A percentile compares a stretch with the other conserved stretches of the same genome.
Conservation (phyloP, 1,140 invertebrate genomes). For the Philopotamus ludificatus region DNA sequence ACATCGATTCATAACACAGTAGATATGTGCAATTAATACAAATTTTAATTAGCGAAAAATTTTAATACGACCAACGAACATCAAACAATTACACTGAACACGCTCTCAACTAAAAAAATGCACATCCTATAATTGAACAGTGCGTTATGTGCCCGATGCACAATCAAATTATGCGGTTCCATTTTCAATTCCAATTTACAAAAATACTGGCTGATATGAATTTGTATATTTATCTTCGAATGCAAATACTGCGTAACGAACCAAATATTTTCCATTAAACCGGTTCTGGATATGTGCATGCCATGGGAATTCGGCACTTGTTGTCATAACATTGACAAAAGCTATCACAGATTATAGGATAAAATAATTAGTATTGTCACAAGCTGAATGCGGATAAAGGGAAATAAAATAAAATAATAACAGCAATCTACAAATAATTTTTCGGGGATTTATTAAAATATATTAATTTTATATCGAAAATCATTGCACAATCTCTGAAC, state of each 20-base stretch:
- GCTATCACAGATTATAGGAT: not conserved
- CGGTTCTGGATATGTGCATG: too few relatives aligned
- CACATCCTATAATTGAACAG: not conserved
- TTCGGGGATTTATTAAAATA: too few relatives aligned
- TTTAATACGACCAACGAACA: too few relatives aligned
- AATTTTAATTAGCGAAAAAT: too few relatives aligned
- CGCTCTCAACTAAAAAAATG: not conserved
- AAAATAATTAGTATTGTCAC: not conserved
- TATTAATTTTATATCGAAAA: too few relatives aligned
- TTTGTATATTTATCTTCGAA: conserved; percentile 12
- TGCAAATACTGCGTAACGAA: conserved; percentile 19
- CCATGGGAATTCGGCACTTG: not conserved
- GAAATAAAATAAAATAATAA: too few relatives aligned
- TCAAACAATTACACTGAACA: not conserved
- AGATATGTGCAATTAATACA: too few relatives aligned
- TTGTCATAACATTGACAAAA: not conserved
- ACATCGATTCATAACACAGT: too few relatives aligned
- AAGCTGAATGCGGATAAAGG: not conserved
- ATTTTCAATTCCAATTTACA: conserved; percentile 25
- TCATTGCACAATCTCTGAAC: too few relatives aligned
- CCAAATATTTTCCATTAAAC: conserved; percentile 15
- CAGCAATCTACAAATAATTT: too few relatives aligned
- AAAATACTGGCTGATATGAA: not conserved
- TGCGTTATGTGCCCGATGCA: too few relatives aligned
- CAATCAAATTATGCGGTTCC: not conserved